Base-by-base conservation (phyloP, 2,113 vertebrate species). In the Eleginops maclovinus region DNA sequence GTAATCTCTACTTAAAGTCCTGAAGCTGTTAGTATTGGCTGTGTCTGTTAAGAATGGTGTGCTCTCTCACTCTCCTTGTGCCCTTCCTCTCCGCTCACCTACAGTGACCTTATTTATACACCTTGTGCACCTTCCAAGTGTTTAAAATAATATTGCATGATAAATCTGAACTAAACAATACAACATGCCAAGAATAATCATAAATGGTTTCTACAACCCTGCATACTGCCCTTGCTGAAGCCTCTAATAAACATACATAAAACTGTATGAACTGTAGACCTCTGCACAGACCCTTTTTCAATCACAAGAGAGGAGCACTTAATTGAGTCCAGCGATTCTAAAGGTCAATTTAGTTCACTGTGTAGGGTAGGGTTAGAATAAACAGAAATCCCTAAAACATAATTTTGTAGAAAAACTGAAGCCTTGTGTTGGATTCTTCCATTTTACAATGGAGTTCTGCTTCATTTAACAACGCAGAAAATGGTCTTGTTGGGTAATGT, bases 321-420 rank as follows among this genome's bases (percentile, higher is more conserved):
- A 71, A 73, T 74, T 26, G 58, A 64, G 47, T 75, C 81, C 72
- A 77, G 50, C 50, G 53, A 55, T 66, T 10, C 75, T 55, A 40
- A 16, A 67, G 79, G 79, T 88, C 47, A 80, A 28, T 78, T 84
- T 53, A 81, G 81, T 87, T 83, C 63, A 83, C 19, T 49, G 28
- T 62, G 19, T 65, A 65, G n/a, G 9, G 26, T 68, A 53, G 36
- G 63, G 72, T 77, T 47, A 78, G 19, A 81, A 86, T 66, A 79
- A 51, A 59, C 24, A 62, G 28, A 77, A 8, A 36, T 36, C 31
- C 1, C 31, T 36, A 36, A 36, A 36, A 36, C 5, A 65, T 72
- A 49, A 67, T 41, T 72, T 83, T 9, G 76, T 43, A 72, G 46
- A 72, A 59, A 76, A 60, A 15, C 15, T 70, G 28, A 5, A 16